Percentiles rank a stretch among this genome's conserved stretches.
Conservation (phyloP, 2,888 invertebrate species). For the Elgonia sp. region DNA sequence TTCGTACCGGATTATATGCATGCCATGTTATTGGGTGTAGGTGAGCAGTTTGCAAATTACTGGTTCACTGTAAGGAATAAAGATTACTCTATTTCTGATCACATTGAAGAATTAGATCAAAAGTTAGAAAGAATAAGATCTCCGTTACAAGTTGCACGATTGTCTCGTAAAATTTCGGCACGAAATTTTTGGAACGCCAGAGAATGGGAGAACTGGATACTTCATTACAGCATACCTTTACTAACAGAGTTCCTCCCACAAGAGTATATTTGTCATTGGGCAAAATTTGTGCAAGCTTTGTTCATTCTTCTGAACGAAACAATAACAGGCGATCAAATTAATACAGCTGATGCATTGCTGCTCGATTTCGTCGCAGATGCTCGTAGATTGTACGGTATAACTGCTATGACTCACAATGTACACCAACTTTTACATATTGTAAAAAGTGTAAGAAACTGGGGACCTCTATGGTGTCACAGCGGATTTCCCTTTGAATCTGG, state of each 20-base stretch:
- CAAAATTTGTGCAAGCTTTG: constrained; percentile 16
- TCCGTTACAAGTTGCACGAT: constrained; percentile 44
- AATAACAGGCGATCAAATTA: constrained; percentile 1
- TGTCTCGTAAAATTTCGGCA: constrained; percentile 32
- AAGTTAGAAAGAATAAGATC: constrained; percentile 27
- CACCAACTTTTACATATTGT: constrained; percentile 67
- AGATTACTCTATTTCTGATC: constrained; percentile 6
- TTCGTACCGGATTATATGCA: constrained; percentile 73
- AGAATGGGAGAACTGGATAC: constrained; percentile 47
- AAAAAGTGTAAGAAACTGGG: constrained; percentile 65
- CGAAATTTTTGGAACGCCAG: constrained; percentile 55
- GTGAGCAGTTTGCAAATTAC: constrained; percentile 64
- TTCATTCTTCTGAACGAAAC: constrained; percentile 33
- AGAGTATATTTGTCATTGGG: constrained; percentile 20
- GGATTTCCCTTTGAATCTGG: constrained; percentile 67
- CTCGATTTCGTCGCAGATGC: constrained; percentile 37
- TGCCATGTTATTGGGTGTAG: constrained; percentile 65
- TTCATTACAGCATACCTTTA: constrained; percentile 43
- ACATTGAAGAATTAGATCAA: constrained; percentile 22
- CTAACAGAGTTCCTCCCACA: constrained; percentile 16
- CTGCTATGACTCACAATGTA: constrained; percentile 66
- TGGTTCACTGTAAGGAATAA: constrained; percentile 51
- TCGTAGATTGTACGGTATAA: constrained; percentile 52
- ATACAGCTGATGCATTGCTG: constrained; percentile 12
- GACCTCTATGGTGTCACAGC: constrained; percentile 69